Evolutionary conservation across 64 coral and sea anemone species (phyloP).

Genomic region (Actinia tenebrosa): DNA sequence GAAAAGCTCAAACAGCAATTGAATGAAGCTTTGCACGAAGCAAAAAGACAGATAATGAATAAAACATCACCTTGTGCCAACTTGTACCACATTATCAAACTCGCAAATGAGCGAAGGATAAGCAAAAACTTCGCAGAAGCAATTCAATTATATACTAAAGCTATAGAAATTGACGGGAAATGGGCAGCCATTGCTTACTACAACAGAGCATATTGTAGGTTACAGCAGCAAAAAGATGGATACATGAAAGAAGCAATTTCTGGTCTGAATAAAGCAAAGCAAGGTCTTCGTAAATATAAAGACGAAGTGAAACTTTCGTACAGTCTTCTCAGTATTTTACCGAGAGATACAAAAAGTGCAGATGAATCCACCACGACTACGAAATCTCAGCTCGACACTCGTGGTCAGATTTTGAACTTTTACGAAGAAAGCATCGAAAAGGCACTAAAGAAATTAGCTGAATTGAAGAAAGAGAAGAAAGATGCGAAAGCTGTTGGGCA

Average conservation of each 20-base stretch:
- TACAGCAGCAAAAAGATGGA: not conserved
- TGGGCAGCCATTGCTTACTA: constrained; percentile 39
- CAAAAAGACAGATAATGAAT: not conserved
- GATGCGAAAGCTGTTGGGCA: not conserved
- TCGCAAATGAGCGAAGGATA: constrained; percentile 1
- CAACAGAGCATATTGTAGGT: constrained; percentile 24
- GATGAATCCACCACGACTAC: not conserved
- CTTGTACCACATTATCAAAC: constrained; percentile 26
- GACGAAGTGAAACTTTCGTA: not conserved
- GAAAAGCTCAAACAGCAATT: not conserved
- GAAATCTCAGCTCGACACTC: not conserved
- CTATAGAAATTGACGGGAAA: constrained; percentile 12
- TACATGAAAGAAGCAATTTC: not conserved
- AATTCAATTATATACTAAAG: not conserved
- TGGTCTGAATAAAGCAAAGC: constrained; percentile 2
- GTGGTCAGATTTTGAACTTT: constrained; percentile 16
- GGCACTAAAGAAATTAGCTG: not conserved
- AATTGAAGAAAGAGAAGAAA: not conserved
- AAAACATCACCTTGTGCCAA: constrained; percentile 23
- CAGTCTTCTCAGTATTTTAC: not conserved
- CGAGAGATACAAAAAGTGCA: not conserved
- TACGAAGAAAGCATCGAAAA: constrained; percentile 23
- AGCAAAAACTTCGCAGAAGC: not conserved
- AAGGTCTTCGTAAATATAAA: not conserved
- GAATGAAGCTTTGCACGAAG: not conserved